A percentile compares a stretch with the other conserved stretches of the same genome.
Evolutionary conservation across 1,140 invertebrate genomes (phyloP).

Genomic region (Cepaea nemoralis): DNA sequence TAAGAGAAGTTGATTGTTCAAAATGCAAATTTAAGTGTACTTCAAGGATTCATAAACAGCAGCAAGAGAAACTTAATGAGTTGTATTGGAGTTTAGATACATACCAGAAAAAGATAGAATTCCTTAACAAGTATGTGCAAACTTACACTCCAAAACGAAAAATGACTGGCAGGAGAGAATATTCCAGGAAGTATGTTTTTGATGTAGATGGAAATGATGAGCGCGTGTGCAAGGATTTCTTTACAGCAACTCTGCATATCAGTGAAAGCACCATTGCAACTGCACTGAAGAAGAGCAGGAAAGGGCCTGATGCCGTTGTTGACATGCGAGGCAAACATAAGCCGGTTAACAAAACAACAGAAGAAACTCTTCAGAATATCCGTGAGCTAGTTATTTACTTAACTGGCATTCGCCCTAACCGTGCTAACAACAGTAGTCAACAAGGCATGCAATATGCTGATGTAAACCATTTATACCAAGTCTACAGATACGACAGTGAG

Average conservation of each 20-base stretch:
- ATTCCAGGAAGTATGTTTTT: slow-evolving; percentile 33
- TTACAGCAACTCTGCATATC: slow-evolving; percentile 24
- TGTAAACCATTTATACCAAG: slow-evolving; percentile 17
- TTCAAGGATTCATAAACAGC: slow-evolving; percentile 7
- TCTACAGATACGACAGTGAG: slow-evolving; percentile 37
- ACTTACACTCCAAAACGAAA: slow-evolving; percentile 34
- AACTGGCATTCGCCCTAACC: slow-evolving; percentile 24
- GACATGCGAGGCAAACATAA: slow-evolving; percentile 37
- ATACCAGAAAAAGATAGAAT: slow-evolving; percentile 33
- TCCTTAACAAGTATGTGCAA: slow-evolving; percentile 20
- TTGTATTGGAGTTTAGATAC: slow-evolving; percentile 27
- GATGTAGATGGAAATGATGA: slow-evolving; percentile 15
- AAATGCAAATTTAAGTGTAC: slow-evolving; percentile 34
- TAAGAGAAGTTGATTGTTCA: slow-evolving; percentile 30
- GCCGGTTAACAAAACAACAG: slow-evolving; percentile 31
- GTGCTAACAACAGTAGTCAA: background rate
- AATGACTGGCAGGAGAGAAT: slow-evolving; percentile 26
- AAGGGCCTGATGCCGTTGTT: slow-evolving; percentile 22
- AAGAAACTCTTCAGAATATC: slow-evolving; percentile 29
- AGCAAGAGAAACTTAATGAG: slow-evolving; percentile 10
- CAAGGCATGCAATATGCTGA: background rate
- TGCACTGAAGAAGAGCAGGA: slow-evolving; percentile 18
- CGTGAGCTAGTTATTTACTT: slow-evolving; percentile 36
- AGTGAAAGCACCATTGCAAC: slow-evolving; percentile 39
- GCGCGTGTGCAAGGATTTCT: slow-evolving; percentile 36